A percentile compares a stretch with the other conserved stretches of the same genome.
These are phyloP conservation scores for Neostethus bicornis DNA, from an alignment of 2,797 vertebrate genomes.

Conservation along the genomic window DNA sequence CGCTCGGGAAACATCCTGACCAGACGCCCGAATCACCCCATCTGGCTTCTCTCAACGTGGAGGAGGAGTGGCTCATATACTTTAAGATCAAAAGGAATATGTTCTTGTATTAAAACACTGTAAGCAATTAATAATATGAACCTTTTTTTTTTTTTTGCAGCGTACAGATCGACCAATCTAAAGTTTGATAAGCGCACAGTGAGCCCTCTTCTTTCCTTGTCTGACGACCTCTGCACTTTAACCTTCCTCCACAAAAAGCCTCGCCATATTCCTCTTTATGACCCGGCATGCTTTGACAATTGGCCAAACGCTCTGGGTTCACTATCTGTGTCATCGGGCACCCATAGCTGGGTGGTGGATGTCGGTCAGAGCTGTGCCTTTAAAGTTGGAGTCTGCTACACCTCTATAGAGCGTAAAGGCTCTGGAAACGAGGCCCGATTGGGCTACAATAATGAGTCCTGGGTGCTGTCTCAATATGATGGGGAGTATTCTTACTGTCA, in stretches of 20 bases:
- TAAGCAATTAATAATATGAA: background rate
- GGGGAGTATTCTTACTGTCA: conserved; percentile 89
- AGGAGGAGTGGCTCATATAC: no score
- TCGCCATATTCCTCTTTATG: conserved; percentile 70
- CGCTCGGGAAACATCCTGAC: no score
- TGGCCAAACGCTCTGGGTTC: conserved; percentile 92
- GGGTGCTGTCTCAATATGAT: conserved; percentile 91
- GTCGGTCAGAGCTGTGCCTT: conserved; percentile 89
- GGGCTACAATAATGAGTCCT: conserved; percentile 87
- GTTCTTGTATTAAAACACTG: no score
- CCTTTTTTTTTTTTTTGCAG: conserved; percentile 34
- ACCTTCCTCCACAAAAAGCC: conserved; percentile 85
- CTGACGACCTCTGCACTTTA: conserved; percentile 83
- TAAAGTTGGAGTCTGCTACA: conserved; percentile 91
- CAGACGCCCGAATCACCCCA: no score
- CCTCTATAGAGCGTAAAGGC: conserved; percentile 87
- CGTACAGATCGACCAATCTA: conserved; percentile 74
- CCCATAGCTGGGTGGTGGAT: conserved; percentile 86
- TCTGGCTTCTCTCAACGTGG: no score
- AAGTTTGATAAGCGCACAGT: conserved; percentile 85
- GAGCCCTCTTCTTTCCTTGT: conserved; percentile 86
- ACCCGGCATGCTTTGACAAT: conserved; percentile 87
- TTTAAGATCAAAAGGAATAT: no score
- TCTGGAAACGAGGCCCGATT: conserved; percentile 82
- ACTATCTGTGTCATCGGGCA: conserved; percentile 77